A percentile compares a stretch with the other conserved stretches of the same genome.
Evolutionary conservation across 2,888 invertebrate species (phyloP).

Genomic region (Meiosimyza decipiens): DNA sequence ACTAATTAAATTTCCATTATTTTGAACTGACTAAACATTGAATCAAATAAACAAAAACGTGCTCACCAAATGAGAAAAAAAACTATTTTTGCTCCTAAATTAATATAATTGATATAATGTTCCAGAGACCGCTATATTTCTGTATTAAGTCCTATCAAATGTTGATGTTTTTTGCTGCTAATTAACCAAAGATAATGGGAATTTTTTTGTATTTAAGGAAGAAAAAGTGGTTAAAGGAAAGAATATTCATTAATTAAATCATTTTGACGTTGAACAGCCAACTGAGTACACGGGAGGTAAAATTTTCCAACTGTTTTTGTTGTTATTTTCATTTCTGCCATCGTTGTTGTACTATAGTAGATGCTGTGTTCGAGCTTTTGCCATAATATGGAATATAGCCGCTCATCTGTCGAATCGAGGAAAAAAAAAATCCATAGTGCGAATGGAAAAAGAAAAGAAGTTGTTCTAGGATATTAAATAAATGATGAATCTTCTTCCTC

Average conservation of each 20-base stretch:
- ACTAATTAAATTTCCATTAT: no score
- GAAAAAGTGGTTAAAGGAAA: neutral
- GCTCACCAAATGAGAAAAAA: no score
- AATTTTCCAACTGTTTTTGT: no score
- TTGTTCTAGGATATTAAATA: slow-evolving; percentile 23
- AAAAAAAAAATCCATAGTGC: neutral
- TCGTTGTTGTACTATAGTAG: neutral
- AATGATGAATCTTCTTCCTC: slow-evolving; percentile 26
- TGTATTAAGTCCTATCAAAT: neutral
- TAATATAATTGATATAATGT: no score
- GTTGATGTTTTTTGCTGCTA: slow-evolving; percentile 16
- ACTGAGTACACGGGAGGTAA: no score
- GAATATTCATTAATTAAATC: slow-evolving; percentile 25
- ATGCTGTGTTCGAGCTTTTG: neutral
- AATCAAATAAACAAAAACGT: no score
- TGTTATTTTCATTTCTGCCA: no score
- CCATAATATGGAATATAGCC: no score
- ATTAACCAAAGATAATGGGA: neutral
- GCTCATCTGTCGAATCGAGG: neutral
- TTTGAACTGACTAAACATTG: no score
- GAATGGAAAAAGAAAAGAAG: neutral
- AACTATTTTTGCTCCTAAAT: no score
- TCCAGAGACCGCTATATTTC: no score
- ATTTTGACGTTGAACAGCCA: neutral
- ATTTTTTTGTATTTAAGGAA: neutral